phyloP scores from a whole-genome alignment of 2,888 invertebrate genomes.

The Tanypteryx hageni region DNA sequence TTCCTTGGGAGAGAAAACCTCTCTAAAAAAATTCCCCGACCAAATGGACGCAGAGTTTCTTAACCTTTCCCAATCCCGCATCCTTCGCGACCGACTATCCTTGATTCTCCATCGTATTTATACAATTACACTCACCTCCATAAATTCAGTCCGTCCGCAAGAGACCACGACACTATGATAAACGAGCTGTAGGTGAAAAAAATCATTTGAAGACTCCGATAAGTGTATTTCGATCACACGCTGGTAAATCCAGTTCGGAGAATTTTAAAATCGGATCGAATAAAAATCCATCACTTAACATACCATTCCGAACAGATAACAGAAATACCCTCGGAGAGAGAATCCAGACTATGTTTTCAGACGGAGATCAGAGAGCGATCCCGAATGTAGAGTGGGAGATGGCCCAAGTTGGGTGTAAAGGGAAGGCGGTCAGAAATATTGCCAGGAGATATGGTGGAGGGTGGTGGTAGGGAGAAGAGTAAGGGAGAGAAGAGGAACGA shows the following conservation, averaged over 20 bases:
- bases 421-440: constrained; percentile 44
- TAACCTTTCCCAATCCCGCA: background rate
- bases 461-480: background rate
- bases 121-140: background rate
- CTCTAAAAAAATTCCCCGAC: background rate
- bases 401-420: constrained; percentile 34
- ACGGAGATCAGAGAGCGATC: constrained; percentile 10
- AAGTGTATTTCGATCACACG: background rate
- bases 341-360: constrained; percentile 49
- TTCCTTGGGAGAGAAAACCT: background rate
- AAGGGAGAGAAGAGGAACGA: background rate
- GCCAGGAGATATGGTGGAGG: constrained; percentile 32
- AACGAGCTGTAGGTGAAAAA: background rate
- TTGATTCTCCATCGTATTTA: background rate
- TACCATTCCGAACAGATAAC: constrained; percentile 48
- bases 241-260: constrained; percentile 18
- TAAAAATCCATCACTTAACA: constrained; percentile 57
- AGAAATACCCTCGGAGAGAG: background rate
- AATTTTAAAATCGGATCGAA: constrained; percentile 26
- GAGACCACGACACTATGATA: constrained; percentile 28
- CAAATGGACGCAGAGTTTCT: background rate
- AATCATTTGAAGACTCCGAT: background rate
- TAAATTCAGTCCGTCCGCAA: background rate
- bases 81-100: background rate
- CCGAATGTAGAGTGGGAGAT: constrained; percentile 30